A percentile compares a stretch with the other conserved stretches of the same genome.
phyloP scores from a whole-genome alignment of 2,888 invertebrate species.

The Melanchra persicariae region DNA sequence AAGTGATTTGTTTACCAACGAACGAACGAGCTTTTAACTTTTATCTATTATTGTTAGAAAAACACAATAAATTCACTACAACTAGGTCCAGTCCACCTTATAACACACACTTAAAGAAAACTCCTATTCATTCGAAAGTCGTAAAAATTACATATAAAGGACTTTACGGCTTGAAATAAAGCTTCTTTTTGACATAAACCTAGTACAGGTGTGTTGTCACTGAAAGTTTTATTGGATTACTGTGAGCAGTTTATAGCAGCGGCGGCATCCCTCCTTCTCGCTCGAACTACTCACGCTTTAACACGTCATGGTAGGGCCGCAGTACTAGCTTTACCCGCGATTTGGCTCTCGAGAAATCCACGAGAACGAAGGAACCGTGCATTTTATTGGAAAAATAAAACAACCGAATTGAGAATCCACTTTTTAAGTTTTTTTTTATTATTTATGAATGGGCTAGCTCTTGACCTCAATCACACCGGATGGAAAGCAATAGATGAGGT shows the following conservation, averaged over 20 bases:
- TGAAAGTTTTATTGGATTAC: slow-evolving; percentile 53
- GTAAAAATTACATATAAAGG: slow-evolving; percentile 52
- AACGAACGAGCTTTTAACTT: too few relatives aligned
- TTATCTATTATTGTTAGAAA: too few relatives aligned
- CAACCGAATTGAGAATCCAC: too few relatives aligned
- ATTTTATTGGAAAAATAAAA: too few relatives aligned
- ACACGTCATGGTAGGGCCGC: too few relatives aligned
- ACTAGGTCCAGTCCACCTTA: neutral
- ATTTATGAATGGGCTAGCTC: too few relatives aligned
- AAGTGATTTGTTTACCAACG: too few relatives aligned
- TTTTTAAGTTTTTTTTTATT: too few relatives aligned
- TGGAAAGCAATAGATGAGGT: too few relatives aligned
- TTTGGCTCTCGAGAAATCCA: neutral
- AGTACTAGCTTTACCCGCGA: neutral
- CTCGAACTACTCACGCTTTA: too few relatives aligned
- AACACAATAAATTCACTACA: slow-evolving; percentile 3
- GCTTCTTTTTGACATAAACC: slow-evolving; percentile 41
- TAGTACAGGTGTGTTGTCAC: slow-evolving; percentile 46
- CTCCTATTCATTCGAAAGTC: slow-evolving; percentile 50
- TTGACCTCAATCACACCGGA: too few relatives aligned
- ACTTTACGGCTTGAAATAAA: slow-evolving; percentile 56
- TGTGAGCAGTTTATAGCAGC: slow-evolving; percentile 42
- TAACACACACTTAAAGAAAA: slow-evolving; percentile 45
- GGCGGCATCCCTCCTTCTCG: too few relatives aligned
- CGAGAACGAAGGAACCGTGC: neutral